Conservation (phyloP, 37 sponge, comb jelly and placozoan genomes). For the Aplysina aerophoba region DNA sequence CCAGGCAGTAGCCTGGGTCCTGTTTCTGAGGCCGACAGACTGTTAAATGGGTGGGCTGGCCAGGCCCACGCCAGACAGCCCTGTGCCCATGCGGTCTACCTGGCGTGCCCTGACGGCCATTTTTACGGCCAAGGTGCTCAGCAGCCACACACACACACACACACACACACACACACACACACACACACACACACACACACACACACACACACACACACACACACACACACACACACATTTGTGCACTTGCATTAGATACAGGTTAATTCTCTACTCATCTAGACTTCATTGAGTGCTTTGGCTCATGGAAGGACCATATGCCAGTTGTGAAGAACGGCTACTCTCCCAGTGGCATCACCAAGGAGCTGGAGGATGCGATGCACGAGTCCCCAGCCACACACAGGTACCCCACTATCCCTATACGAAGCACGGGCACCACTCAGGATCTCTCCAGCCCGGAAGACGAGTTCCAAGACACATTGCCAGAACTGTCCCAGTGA, state of each 20-base stretch:
- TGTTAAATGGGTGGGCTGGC: too few relatives aligned
- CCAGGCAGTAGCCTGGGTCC: too few relatives aligned
- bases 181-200: not conserved
- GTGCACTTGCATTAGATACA: not conserved
- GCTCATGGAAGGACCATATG: constrained; percentile 49
- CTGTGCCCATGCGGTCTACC: too few relatives aligned
- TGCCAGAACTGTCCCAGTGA: not conserved
- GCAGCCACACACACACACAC: too few relatives aligned
- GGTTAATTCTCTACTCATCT: not conserved
- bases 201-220: constrained; percentile 27
- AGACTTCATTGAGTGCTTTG: constrained; percentile 37
- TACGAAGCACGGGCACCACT: not conserved
- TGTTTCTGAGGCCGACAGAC: too few relatives aligned
- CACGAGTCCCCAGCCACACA: not conserved
- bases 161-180: too few relatives aligned
- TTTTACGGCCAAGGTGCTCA: too few relatives aligned
- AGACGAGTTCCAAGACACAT: constrained; percentile 14
- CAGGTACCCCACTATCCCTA: not conserved
- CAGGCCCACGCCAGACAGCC: too few relatives aligned
- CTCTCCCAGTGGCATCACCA: not conserved
- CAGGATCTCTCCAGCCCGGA: not conserved
- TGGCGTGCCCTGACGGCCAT: too few relatives aligned
- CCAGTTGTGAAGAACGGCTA: constrained; percentile 21
- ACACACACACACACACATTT: constrained; percentile 5
- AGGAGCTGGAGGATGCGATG: constrained; percentile 32